Percentiles rank a stretch among this genome's conserved stretches.
These are phyloP conservation scores for Heliconius hermathena DNA, from an alignment of 1,140 invertebrate genomes.

Conservation along the genomic window DNA sequence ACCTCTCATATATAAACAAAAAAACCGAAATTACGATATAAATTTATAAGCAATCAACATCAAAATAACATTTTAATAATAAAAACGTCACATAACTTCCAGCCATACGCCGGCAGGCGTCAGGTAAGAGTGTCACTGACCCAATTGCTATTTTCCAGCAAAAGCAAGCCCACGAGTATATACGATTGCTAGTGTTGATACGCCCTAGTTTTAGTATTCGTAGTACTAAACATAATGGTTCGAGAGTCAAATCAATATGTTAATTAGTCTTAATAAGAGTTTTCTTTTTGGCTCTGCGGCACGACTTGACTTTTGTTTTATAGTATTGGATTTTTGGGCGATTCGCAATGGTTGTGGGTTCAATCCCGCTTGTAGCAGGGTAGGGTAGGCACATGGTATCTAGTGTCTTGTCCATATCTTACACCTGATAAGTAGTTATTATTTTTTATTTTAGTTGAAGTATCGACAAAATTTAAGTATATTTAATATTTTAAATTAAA, in stretches of 20 bases:
- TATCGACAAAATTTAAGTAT: no score
- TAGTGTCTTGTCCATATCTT: no score
- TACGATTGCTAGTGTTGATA: not conserved
- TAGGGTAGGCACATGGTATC: no score
- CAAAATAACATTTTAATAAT: not conserved
- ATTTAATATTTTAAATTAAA: no score
- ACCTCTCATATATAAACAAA: no score
- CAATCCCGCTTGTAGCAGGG: no score
- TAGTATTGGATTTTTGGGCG: no score
- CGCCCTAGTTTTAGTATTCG: not conserved
- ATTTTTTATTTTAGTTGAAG: no score
- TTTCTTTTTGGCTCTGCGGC: not conserved
- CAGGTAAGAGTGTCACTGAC: conserved; percentile 10
- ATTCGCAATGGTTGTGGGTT: no score
- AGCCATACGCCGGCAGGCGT: not conserved
- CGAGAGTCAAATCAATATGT: not conserved
- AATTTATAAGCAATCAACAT: not conserved
- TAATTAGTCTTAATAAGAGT: not conserved
- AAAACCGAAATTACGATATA: not conserved
- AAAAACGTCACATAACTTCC: not conserved
- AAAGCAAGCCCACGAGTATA: not conserved
- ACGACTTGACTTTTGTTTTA: no score
- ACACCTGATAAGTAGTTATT: no score
- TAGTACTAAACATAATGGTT: not conserved
- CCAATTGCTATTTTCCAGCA: conserved; percentile 6